Evolutionary conservation across 2,797 vertebrate species (phyloP), one percentile per base, ranked within the genome.

Genomic region (Tadarida brasiliensis): DNA sequence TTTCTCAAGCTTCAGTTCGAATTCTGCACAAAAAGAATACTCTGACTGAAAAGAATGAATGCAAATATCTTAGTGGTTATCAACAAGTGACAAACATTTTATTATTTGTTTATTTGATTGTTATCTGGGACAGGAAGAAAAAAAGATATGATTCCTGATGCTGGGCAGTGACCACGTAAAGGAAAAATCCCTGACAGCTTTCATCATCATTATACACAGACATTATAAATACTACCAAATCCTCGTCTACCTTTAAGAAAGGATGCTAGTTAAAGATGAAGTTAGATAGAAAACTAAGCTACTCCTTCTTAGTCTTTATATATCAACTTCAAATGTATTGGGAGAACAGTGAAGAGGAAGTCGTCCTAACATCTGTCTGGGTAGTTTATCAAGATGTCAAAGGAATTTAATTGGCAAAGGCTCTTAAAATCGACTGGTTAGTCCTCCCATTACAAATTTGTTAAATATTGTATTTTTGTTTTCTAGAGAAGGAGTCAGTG

Each of bases 401-500:
- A 77, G 70, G 20, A 92, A 68, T 24, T 76, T 56, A 95, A 77
- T 33, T 87, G 68, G 63, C 17, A 76, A 83, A 86, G 17, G 11
- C 35, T 91, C 70, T 96, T 80, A 83, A 67, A 94, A 93, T 87
- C 30, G 35, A 85, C 49, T n/a, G 33, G 33, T 90, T 83, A 88
- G 70, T 84, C 17, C 39, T 90, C 73, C 54, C 24, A 74, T 81
- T 88, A 84, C 4, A 84, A 77, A 74, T 86, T 51, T 94, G 26
- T 86, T 88, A 90, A 76, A 89, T 78, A 91, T 47, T 73, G 7
- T 51, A 90, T 73, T 70, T 95, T 94, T 87, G 73, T 67, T 91
- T 95, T 85, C 56, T 94, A 85, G 44, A 93, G 65, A 71, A 88
- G 47, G 83, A 54, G 51, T 89, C 97, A 96, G 94, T 87, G 39